Evolutionary conservation across 2,888 invertebrate species (phyloP), one percentile per base, ranked within the genome.

Genomic region (Ormyrus labotus): DNA sequence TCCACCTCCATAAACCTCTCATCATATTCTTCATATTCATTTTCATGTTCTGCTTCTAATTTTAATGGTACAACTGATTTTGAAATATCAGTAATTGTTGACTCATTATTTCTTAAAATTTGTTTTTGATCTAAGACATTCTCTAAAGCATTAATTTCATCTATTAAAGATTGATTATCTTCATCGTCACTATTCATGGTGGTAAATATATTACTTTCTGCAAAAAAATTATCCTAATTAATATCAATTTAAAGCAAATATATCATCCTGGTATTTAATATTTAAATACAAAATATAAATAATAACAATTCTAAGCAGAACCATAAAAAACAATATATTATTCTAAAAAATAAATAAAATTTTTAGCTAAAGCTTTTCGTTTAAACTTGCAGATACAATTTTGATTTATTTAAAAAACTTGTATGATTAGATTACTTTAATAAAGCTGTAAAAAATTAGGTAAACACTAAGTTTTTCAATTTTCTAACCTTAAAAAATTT

Each of bases 141-240:
- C 72, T 89, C 84, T 48, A 89, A 83, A 10, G 87, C 87, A 76
- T 84, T 81, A 72, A 89, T 88, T 47, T 89, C 89, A n/a, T 86
- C 86, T 13, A 88, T 81, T 47, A 89, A 81, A 9, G 83, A 83
- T 10, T 81, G 76, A 47, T 80, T 78, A 34, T 87, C 87, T 34
- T 88, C 88, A 5, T 82, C 82, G n/a, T 88, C 87, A 63, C 85
- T 87, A 34, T 34, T 0, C 88, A 89, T 89, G 9, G 45, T 73
- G 13, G 13, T 68, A 60, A 77, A 61, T 58, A 13, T 61, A 63
- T 4, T 63, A 45, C 6, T 45, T 45, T 63, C 13, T 19, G 53
- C 63, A 11, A 5, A 71, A 61, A 34, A 34, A 58, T 48, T 45
- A 68, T 55, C 34, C n/a, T 57, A 57, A 57, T 57, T 57, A n/a